Evolutionary conservation across 92 coral and sea anemone species (phyloP).

Genomic region (Pocillopora meandrina): DNA sequence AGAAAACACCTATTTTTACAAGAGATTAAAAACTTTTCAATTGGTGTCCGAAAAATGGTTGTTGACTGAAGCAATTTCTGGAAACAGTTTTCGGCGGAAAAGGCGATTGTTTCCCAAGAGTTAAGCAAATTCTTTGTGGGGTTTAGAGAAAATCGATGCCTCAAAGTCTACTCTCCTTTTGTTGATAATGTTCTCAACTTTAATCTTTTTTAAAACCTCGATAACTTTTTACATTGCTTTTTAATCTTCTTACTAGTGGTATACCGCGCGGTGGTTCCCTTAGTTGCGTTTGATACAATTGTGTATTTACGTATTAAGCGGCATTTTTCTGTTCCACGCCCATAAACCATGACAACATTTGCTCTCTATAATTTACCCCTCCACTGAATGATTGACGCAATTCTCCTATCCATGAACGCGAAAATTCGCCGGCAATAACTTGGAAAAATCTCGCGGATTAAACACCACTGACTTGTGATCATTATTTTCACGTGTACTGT

Average conservation of each 20-base stretch:
- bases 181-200: slow-evolving; percentile 36
- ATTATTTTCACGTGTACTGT: slow-evolving; percentile 4
- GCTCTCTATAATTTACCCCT: neutral
- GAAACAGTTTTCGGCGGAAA: slow-evolving; percentile 42
- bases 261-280: neutral
- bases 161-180: slow-evolving; percentile 20
- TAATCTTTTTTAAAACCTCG: slow-evolving; percentile 39
- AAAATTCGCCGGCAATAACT: slow-evolving; percentile 1
- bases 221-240: slow-evolving; percentile 38
- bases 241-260: slow-evolving; percentile 28
- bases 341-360: neutral
- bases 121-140: slow-evolving; percentile 28
- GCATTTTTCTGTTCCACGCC: neutral
- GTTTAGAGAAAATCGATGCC: slow-evolving; percentile 39
- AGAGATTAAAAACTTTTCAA: neutral
- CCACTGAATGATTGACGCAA: neutral
- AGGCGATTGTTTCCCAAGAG: slow-evolving; percentile 15
- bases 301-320: slow-evolving; percentile 2
- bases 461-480: neutral
- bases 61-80: slow-evolving; percentile 24
- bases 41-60: slow-evolving; percentile 9
- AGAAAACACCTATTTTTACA: slow-evolving; percentile 17
- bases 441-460: slow-evolving; percentile 9
- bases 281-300: slow-evolving; percentile 3
- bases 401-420: neutral